phyloP scores from a whole-genome alignment of 2,797 vertebrate genomes.

The Gadopsis bispinosus region DNA sequence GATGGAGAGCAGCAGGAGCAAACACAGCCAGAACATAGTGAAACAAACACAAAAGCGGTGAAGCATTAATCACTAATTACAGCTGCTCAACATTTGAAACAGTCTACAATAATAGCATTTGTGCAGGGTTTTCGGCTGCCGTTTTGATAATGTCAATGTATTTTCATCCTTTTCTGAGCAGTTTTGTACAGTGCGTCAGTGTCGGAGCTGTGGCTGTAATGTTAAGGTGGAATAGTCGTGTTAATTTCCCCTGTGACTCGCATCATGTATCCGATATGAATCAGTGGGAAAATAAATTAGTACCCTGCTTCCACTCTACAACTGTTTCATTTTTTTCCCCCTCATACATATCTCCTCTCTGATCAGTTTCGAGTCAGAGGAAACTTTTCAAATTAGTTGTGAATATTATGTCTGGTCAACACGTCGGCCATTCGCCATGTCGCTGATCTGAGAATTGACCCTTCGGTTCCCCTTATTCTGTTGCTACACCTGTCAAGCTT shows the following conservation, averaged over 20 bases:
- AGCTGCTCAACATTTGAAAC: conserved; percentile 38
- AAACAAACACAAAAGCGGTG: conserved; percentile 43
- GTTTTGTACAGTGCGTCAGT: neutral
- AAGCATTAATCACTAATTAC: conserved; percentile 63
- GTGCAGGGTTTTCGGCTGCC: conserved; percentile 26
- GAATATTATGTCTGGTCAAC: neutral
- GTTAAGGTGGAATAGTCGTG: conserved; percentile 25
- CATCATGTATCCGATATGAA: conserved; percentile 24
- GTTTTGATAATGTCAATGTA: neutral
- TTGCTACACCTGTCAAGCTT: neutral
- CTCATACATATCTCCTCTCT: neutral
- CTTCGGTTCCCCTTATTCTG: too few species aligned
- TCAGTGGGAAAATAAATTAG: conserved; percentile 8
- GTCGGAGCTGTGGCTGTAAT: conserved; percentile 16
- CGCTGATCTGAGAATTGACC: neutral
- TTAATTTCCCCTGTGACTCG: conserved; percentile 56
- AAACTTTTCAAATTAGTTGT: conserved; percentile 7
- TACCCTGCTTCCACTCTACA: neutral
- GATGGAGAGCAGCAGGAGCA: conserved; percentile 65
- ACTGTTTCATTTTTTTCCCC: neutral
- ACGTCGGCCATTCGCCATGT: neutral
- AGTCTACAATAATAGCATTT: conserved; percentile 5
- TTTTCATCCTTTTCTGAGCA: neutral
- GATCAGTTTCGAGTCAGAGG: neutral
- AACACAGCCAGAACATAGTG: conserved; percentile 43